A percentile compares a stretch with the other conserved stretches of the same genome.
phyloP scores from a whole-genome alignment of 2,797 vertebrate genomes.

The Falco cherrug region DNA sequence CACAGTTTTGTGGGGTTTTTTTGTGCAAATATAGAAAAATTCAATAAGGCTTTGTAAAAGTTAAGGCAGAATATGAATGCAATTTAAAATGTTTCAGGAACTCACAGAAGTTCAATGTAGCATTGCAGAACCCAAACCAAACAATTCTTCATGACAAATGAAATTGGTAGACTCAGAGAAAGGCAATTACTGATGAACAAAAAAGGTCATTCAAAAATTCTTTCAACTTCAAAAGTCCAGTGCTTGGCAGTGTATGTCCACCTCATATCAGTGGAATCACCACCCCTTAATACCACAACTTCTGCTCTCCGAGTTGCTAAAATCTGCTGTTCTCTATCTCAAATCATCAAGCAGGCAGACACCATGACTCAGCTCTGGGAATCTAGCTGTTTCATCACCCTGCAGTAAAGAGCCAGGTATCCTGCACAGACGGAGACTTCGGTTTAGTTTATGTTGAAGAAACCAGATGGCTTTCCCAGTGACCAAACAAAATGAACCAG shows the following conservation, averaged over 20 bases:
- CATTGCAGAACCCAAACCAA: not conserved
- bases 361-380: not conserved
- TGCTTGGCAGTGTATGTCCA: accelerated
- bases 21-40: not conserved
- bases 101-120: not conserved
- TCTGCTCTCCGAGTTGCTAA: not conserved
- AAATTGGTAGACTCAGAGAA: not conserved
- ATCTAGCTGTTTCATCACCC: not conserved
- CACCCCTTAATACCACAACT: not conserved
- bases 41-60: not conserved
- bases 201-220: not conserved
- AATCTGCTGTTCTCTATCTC: not conserved
- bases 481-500: not conserved
- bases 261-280: not conserved
- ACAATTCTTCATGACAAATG: not conserved
- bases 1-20: not conserved
- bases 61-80: not conserved
- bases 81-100: not conserved
- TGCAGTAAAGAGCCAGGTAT: not conserved
- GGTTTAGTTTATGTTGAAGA: not conserved
- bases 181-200: not conserved
- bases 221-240: not conserved
- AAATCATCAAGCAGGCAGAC: not conserved
- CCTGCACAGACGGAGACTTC: not conserved
- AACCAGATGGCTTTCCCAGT: not conserved